Percentiles rank a stretch among this genome's conserved stretches.
These are phyloP conservation scores for Cabera pusaria DNA, from an alignment of 2,888 invertebrate genomes.

Conservation along the genomic window DNA sequence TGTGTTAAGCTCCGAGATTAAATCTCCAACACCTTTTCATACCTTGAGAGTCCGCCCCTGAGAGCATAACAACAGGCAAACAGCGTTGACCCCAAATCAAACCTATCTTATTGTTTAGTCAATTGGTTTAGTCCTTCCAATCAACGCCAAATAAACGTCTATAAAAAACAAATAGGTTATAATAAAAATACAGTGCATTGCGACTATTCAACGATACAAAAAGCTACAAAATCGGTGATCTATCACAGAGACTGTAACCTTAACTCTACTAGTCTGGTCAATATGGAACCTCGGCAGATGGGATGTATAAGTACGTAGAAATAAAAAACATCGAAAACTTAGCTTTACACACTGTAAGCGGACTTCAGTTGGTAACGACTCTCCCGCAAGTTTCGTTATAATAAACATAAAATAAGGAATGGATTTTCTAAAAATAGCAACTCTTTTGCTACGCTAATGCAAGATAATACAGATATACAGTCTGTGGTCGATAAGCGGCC, in stretches of 20 bases:
- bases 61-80: background rate
- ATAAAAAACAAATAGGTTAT: slow-evolving; percentile 15
- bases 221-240: slow-evolving; percentile 52
- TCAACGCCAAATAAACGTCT: slow-evolving; percentile 5
- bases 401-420: slow-evolving; percentile 7
- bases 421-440: background rate
- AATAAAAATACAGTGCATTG: slow-evolving; percentile 10
- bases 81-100: background rate
- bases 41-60: slow-evolving; percentile 1
- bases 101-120: background rate
- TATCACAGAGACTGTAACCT: slow-evolving; percentile 79
- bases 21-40: too few relatives aligned
- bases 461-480: too few relatives aligned
- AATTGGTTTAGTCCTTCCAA: background rate
- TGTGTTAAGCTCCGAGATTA: too few relatives aligned
- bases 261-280: slow-evolving; percentile 59
- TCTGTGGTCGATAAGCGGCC: too few relatives aligned
- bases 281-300: slow-evolving; percentile 46
- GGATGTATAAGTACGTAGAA: slow-evolving; percentile 33
- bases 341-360: slow-evolving; percentile 57
- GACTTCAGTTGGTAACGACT: slow-evolving; percentile 46
- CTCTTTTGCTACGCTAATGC: too few relatives aligned
- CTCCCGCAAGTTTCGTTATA: slow-evolving; percentile 45
- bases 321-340: slow-evolving; percentile 57
- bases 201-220: slow-evolving; percentile 2